Evolutionary conservation across 2,797 vertebrate genomes (phyloP).

Genomic region (Semaprochilodus insignis): DNA sequence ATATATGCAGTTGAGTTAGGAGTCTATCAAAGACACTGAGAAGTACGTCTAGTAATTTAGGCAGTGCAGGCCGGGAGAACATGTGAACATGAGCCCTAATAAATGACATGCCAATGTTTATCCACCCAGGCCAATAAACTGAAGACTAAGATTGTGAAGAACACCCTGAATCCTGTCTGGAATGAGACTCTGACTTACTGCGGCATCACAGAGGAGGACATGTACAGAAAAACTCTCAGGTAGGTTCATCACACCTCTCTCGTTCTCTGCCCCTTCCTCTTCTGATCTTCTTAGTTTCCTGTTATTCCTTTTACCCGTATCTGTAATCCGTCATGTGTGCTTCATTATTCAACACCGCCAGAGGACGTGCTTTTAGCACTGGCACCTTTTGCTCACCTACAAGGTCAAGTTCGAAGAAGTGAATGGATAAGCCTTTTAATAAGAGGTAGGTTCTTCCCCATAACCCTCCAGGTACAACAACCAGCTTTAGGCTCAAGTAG

Average conservation of each 20-base stretch:
- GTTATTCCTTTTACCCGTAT: background rate
- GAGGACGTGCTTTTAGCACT: background rate
- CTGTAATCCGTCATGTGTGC: conserved; percentile 42
- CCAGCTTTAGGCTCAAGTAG: background rate
- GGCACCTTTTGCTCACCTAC: background rate
- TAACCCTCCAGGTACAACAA: background rate
- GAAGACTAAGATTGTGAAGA: conserved; percentile 78
- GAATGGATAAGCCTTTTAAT: background rate
- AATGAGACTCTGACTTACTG: conserved; percentile 76
- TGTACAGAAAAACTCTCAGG: conserved; percentile 45
- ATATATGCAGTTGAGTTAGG: too few relatives aligned
- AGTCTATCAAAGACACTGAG: background rate
- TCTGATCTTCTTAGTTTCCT: conserved; percentile 17
- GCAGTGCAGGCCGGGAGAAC: too few relatives aligned
- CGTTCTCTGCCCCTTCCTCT: conserved; percentile 34
- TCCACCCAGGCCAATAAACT: conserved; percentile 74
- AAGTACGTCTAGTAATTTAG: too few relatives aligned
- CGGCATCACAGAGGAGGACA: conserved; percentile 57
- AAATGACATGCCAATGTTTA: conserved; percentile 2
- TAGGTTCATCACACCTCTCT: background rate
- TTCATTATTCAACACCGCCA: background rate
- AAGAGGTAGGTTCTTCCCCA: background rate
- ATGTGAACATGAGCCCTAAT: too few relatives aligned
- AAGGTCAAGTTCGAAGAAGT: background rate
- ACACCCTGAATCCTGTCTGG: conserved; percentile 78